Conservation (phyloP, 64 coral and sea anemone genomes). For the Trachythela sp. region DNA sequence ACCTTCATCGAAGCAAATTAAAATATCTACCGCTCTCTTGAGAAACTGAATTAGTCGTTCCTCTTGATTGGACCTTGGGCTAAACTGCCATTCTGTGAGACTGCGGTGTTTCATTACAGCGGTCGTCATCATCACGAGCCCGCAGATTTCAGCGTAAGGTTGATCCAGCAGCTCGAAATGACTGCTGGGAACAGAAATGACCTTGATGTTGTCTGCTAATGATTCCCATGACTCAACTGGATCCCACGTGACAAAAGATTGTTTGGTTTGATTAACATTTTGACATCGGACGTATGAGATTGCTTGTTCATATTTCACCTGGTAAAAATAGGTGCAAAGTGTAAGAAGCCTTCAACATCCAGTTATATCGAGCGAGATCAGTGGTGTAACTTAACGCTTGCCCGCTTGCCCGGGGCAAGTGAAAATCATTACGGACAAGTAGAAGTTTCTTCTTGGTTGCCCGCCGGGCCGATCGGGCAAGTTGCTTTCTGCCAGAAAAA, state of each 20-base stretch:
- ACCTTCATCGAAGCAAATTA: not conserved
- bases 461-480: no score
- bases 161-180: not conserved
- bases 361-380: no score
- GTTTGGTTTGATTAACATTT: not conserved
- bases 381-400: no score
- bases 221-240: not conserved
- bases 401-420: no score
- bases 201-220: not conserved
- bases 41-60: not conserved
- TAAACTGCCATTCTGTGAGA: not conserved
- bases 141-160: not conserved
- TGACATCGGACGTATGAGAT: not conserved
- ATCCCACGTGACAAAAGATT: not conserved
- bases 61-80: not conserved
- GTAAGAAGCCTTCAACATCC: no score
- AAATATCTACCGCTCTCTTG: not conserved
- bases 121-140: not conserved
- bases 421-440: no score
- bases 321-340: not conserved
- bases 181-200: not conserved
- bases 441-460: no score
- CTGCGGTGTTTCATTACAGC: not conserved
- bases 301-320: not conserved
- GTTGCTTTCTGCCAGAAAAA: no score